phyloP scores from a whole-genome alignment of 2,888 invertebrate genomes.

The Falcaria lacertinaria region DNA sequence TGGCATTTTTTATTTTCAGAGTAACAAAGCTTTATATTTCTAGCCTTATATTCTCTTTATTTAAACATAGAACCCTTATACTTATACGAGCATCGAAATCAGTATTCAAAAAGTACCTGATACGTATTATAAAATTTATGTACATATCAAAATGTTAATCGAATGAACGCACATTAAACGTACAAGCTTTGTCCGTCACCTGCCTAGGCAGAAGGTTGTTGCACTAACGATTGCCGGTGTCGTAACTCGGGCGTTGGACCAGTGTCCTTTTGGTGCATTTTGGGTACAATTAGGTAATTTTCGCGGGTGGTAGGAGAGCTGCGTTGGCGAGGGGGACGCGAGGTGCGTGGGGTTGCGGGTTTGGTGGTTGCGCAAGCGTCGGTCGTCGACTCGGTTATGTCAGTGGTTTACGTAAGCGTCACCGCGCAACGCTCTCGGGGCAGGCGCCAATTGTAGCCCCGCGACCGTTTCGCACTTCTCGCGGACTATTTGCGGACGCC shows the following conservation, averaged over 20 bases:
- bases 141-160: slow-evolving; percentile 50
- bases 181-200: slow-evolving; percentile 44
- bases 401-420: slow-evolving; percentile 75
- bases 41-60: too few relatives aligned
- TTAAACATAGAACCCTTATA: too few relatives aligned
- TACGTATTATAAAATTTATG: slow-evolving; percentile 17
- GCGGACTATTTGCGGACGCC: slow-evolving; percentile 64
- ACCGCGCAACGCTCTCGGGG: slow-evolving; percentile 71
- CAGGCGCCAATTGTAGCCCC: slow-evolving; percentile 64
- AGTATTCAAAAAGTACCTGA: not conserved
- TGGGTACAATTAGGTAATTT: slow-evolving; percentile 74
- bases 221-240: slow-evolving; percentile 63
- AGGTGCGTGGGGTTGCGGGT: slow-evolving; percentile 72
- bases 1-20: too few relatives aligned
- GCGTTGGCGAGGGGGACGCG: slow-evolving; percentile 46
- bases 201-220: slow-evolving; percentile 62
- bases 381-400: slow-evolving; percentile 79
- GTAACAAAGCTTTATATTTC: too few relatives aligned
- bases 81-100: not conserved
- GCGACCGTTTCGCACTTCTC: slow-evolving; percentile 71
- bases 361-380: slow-evolving; percentile 72
- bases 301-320: slow-evolving; percentile 45
- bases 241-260: slow-evolving; percentile 62
- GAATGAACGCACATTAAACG: slow-evolving; percentile 37
- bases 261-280: slow-evolving; percentile 74